Conservation (phyloP, 2,888 invertebrate species). For the Metallyticus violacea region DNA sequence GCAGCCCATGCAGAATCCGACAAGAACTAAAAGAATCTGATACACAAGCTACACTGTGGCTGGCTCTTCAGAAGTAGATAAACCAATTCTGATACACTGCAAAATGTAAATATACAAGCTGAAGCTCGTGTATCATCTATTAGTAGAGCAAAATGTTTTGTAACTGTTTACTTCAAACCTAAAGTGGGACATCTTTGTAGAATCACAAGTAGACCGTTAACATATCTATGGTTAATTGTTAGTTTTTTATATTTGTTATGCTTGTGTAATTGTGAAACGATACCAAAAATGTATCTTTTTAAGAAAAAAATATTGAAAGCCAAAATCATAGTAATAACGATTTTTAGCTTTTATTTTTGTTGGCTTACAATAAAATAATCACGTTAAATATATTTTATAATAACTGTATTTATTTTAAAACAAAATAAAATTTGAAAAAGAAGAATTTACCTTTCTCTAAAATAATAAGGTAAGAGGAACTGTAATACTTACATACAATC, state of each 20-base stretch:
- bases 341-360: background rate
- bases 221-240: background rate
- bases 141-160: no score
- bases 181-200: no score
- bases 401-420: background rate
- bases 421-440: background rate
- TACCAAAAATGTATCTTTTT: background rate
- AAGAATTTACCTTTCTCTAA: no score
- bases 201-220: no score
- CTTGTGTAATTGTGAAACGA: background rate
- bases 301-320: background rate
- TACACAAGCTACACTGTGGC: background rate
- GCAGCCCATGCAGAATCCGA: background rate
- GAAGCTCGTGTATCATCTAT: no score
- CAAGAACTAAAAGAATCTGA: background rate
- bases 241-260: background rate
- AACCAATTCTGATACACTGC: background rate
- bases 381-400: background rate
- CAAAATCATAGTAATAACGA: background rate
- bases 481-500: no score
- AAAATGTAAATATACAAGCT: background rate
- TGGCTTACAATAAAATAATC: background rate
- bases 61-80: no score
- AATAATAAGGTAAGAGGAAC: no score
- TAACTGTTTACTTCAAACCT: no score